Percentiles rank a stretch among this genome's conserved stretches.
Conservation (phyloP, 2,797 vertebrate species). For the Cetoscarus ocellatus region DNA sequence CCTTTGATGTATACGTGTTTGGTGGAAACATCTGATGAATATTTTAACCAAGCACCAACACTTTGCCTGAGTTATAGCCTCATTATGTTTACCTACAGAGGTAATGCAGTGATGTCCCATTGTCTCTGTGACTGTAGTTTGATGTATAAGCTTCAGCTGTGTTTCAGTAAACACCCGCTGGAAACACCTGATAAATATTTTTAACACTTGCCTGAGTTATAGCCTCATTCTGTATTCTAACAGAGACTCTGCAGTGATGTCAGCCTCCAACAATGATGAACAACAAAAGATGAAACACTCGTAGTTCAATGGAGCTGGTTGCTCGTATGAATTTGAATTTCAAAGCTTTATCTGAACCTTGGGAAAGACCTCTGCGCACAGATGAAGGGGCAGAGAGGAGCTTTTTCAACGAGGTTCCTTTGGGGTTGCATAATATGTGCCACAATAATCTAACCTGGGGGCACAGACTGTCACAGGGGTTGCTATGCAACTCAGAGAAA, state of each 20-base stretch:
- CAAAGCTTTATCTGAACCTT: slow-evolving; percentile 41
- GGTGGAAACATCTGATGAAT: no score
- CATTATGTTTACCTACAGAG: no score
- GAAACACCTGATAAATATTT: slow-evolving; percentile 20
- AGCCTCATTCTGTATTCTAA: background rate
- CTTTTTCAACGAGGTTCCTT: background rate
- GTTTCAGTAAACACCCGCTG: slow-evolving; percentile 1
- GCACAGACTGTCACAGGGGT: slow-evolving; percentile 8
- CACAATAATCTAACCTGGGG: slow-evolving; percentile 24
- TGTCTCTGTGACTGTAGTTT: slow-evolving; percentile 12
- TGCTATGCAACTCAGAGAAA: slow-evolving; percentile 29
- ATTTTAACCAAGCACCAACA: no score
- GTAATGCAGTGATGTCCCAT: background rate
- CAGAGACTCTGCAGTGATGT: background rate
- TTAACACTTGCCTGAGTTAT: background rate
- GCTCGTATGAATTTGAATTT: slow-evolving; percentile 51
- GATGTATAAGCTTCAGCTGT: slow-evolving; percentile 20
- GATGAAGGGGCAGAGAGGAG: slow-evolving; percentile 7
- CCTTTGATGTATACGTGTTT: no score
- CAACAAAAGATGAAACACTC: slow-evolving; percentile 20
- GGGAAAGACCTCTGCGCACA: slow-evolving; percentile 26
- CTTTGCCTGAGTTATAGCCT: no score
- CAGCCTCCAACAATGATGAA: slow-evolving; percentile 4
- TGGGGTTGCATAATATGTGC: slow-evolving; percentile 32
- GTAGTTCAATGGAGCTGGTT: slow-evolving; percentile 16